Base-by-base conservation (phyloP, 2,113 vertebrate species). In the Saimiri boliviensis region DNA sequence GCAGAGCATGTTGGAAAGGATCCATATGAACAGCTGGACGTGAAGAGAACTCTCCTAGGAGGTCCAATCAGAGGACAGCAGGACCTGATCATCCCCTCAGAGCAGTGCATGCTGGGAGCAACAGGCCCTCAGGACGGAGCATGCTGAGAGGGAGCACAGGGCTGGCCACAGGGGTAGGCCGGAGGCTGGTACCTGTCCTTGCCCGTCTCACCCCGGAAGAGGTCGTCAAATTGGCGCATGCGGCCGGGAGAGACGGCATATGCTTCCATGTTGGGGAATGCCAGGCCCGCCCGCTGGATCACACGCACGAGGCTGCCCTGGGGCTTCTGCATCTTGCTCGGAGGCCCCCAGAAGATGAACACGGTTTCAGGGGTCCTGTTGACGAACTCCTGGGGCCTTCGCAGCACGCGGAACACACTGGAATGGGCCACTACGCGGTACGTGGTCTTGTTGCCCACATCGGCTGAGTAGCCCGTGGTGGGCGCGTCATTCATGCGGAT, bases 401-500 rank as follows among this genome's bases (percentile, higher is more conserved):
- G 99, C 76, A 99, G 98, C 93, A 99, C 99, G 0, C 99, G 98
- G 98, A 99, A 99, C 42, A 99, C 98, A 37, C 99, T 99, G 98
- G 99, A 99, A 95, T 99, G 99, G 40, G 99, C 99, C 13, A 99
- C 99, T 23, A 99, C 99, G 0, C 99, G 99, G 97, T 99, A 98
- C 19, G 98, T 99, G 85, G 99, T 99, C 95, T 99, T 99, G 95
- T 99, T 99, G 74, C 99, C 99, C 9, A 99, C 99, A 0, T 99
- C 99, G 0, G 91, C 96, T 0, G 98, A 99, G 6, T 99, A 99
- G 63, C 99, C 99, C 0, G 98, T 98, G 30, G 99, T 99, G 68
- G 99, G 99, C 0, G 99, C 99, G 0, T 99, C 99, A 0, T 99
- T 99, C 99, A 99, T 99, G 84, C 99, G 99, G 94, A 99, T 99